Conservation (phyloP, 2,113 vertebrate species). For the Nematolebias whitei region DNA sequence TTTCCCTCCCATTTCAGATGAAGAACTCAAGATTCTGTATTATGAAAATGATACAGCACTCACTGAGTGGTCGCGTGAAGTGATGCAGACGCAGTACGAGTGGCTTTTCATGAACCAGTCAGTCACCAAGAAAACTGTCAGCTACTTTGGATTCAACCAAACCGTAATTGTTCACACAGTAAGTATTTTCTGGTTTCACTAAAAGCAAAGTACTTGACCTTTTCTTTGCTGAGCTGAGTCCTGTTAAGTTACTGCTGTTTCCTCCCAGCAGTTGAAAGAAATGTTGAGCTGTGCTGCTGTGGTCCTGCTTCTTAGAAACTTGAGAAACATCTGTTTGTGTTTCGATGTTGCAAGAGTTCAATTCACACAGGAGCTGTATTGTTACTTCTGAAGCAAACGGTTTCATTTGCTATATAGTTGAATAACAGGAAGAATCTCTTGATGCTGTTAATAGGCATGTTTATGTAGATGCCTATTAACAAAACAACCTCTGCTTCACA, state of each 20-base stretch:
- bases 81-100: slow-evolving; percentile 55
- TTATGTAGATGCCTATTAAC: too few species aligned
- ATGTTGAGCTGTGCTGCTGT: too few species aligned
- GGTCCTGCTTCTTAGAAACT: too few species aligned
- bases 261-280: too few species aligned
- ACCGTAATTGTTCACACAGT: slow-evolving; percentile 9
- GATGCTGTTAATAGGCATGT: too few species aligned
- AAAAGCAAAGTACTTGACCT: background rate
- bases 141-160: background rate
- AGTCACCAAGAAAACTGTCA: background rate
- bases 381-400: too few species aligned
- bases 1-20: slow-evolving; percentile 19
- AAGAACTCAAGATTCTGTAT: accelerated
- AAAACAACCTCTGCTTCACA: too few species aligned
- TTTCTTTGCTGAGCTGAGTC: background rate
- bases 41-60: background rate
- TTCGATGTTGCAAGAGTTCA: too few species aligned
- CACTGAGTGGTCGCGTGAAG: background rate
- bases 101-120: slow-evolving; percentile 58
- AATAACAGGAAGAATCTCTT: too few species aligned
- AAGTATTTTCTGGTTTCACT: background rate
- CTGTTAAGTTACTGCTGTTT: background rate
- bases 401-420: too few species aligned
- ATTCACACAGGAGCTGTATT: too few species aligned
- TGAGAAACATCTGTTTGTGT: too few species aligned